phyloP scores from a whole-genome alignment of 2,888 invertebrate genomes.

The Orchesellides sinensis region DNA sequence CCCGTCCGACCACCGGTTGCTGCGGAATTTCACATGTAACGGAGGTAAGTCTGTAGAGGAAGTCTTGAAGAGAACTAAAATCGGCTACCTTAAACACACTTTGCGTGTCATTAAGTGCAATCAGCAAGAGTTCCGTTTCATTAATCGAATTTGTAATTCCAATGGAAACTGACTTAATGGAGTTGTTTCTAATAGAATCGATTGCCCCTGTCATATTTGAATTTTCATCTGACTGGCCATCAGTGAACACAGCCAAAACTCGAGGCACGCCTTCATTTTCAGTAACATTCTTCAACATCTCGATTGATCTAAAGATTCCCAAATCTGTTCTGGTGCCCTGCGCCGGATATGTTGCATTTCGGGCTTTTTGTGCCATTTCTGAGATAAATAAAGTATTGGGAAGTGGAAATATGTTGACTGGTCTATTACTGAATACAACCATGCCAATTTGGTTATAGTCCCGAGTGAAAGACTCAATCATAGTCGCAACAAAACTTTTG shows the following conservation, averaged over 20 bases:
- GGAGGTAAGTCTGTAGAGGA: conserved; percentile 50
- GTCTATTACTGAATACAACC: conserved; percentile 26
- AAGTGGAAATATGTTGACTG: conserved; percentile 27
- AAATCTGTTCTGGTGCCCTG: conserved; percentile 46
- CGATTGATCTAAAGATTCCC: conserved; percentile 22
- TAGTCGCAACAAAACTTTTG: conserved; percentile 43
- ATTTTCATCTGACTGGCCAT: neutral
- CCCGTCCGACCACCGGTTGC: conserved; percentile 30
- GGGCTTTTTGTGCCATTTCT: conserved; percentile 5
- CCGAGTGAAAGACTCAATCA: conserved; percentile 51
- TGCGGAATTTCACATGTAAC: conserved; percentile 64
- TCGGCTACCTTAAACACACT: conserved; percentile 31
- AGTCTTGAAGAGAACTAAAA: conserved; percentile 55
- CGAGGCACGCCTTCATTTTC: conserved; percentile 27
- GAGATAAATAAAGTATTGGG: neutral
- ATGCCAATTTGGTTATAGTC: conserved; percentile 50
- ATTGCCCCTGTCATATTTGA: neutral
- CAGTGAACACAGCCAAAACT: conserved; percentile 54
- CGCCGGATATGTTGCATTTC: conserved; percentile 11
- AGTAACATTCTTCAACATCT: neutral
- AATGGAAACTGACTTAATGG: conserved; percentile 52
- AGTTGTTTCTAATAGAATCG: neutral
- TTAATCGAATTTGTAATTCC: conserved; percentile 53
- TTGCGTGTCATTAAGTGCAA: conserved; percentile 36
- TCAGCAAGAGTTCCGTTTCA: conserved; percentile 5